Evolutionary conservation across 2,888 invertebrate species (phyloP), one percentile per base, ranked within the genome.

Genomic region (Pterostichus niger): DNA sequence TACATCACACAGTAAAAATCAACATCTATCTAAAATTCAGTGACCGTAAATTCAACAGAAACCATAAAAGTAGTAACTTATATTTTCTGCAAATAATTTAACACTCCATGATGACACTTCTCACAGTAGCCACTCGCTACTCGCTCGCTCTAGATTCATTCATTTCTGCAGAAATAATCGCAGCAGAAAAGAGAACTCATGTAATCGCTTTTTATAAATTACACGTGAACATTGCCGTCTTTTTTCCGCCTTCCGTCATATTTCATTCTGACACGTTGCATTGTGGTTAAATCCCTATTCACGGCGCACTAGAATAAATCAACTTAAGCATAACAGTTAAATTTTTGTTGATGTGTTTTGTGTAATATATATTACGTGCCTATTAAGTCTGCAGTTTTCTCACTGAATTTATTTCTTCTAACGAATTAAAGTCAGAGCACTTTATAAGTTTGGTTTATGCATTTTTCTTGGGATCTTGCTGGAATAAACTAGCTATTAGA

Each of bases 181-280:
- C 68, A 40, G 71, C 54, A 40, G 68, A 68, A 81, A 52, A 71
- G 73, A 81, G 35, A 68, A 54, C 54, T 56, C 56, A 54, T 81
- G 33, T 81, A 81, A 81, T 81, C 81, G 81, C 81, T 71, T 81
- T 81, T 81, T 81, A 81, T 73, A 73, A 81, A 81, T 81, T 81
- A 73, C 81, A 81, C 80, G 64, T 68, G 80, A 80, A 80, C 73
- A 81, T 68, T 81, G 49, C 54, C 54, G 64, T 68, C 52, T 80
- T 80, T 80, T 68, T 80, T 80, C 68, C 54, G 68, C 81, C 40
- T 71, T 54, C 52, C 54, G 56, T 52, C 35, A 81, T 81, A 81
- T 81, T 71, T 81, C 81, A 81, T 81, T 56, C 40, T 81, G 81
- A 81, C 81, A 73, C 73, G 81, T 81, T 81, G 81, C 81, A 81